Percentiles rank a stretch among this genome's conserved stretches.
Evolutionary conservation across 1,140 invertebrate genomes (phyloP).

Genomic region (Antheraea mylitta): DNA sequence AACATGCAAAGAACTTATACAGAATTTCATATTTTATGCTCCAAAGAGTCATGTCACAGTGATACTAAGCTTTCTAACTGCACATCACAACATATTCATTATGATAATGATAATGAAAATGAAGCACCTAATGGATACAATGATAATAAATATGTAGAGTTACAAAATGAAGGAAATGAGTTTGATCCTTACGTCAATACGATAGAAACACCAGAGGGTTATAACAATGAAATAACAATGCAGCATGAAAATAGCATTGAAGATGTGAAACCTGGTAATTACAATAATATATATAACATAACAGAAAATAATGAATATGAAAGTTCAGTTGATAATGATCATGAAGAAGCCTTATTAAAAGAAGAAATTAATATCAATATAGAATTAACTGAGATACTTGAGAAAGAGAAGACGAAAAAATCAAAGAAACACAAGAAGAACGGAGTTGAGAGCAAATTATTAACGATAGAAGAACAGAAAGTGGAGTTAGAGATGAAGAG

Average conservation of each 20-base stretch:
- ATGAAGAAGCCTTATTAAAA: background rate
- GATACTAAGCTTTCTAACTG: slow-evolving; percentile 11
- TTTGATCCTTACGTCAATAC: slow-evolving; percentile 19
- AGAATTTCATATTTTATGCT: slow-evolving; percentile 45
- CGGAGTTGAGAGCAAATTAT: slow-evolving; percentile 46
- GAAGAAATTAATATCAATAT: background rate
- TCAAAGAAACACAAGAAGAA: slow-evolving; percentile 28
- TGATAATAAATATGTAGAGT: slow-evolving; percentile 19
- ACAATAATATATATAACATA: background rate
- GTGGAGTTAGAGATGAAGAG: slow-evolving; percentile 59
- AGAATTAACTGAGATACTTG: background rate
- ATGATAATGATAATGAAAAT: slow-evolving; percentile 22
- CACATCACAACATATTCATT: slow-evolving; percentile 18
- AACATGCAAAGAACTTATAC: slow-evolving; percentile 51
- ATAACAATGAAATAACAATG: background rate
- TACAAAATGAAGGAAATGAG: slow-evolving; percentile 28
- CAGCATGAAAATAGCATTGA: background rate
- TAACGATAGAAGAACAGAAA: slow-evolving; percentile 64
- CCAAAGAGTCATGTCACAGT: slow-evolving; percentile 40
- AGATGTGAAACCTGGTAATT: background rate
- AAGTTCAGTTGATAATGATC: background rate
- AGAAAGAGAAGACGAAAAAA: slow-evolving; percentile 11
- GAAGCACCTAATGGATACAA: slow-evolving; percentile 13
- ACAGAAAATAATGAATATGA: slow-evolving; percentile 2
- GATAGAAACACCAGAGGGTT: background rate